phyloP scores from a whole-genome alignment of 2,797 vertebrate genomes.

The Acipenser ruthenus region DNA sequence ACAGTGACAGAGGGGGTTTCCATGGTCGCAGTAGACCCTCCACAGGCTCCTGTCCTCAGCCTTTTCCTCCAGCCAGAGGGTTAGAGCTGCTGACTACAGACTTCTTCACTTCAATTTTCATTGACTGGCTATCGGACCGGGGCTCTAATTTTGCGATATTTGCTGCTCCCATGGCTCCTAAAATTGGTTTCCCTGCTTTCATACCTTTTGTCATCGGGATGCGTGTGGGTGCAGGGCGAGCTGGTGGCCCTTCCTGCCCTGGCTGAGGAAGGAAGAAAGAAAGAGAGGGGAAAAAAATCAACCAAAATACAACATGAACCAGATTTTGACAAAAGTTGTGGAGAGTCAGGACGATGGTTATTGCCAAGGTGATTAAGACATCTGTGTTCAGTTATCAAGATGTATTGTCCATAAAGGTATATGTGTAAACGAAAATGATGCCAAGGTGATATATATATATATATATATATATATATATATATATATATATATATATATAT shows the following conservation, averaged over 20 bases:
- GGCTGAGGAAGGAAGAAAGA: constrained; percentile 46
- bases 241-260: constrained; percentile 70
- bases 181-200: constrained; percentile 76
- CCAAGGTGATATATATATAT: too few species aligned
- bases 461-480: too few species aligned
- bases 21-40: constrained; percentile 51
- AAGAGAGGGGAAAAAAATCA: background rate
- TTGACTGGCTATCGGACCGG: constrained; percentile 79
- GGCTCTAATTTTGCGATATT: constrained; percentile 79
- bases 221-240: constrained; percentile 70
- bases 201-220: constrained; percentile 90
- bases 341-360: too few species aligned
- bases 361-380: too few species aligned
- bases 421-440: too few species aligned
- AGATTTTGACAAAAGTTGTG: too few species aligned
- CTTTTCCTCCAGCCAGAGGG: constrained; percentile 73
- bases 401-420: too few species aligned
- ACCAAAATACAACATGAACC: too few species aligned
- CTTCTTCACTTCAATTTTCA: constrained; percentile 97
- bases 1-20: constrained; percentile 24
- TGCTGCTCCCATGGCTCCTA: constrained; percentile 77
- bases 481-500: too few species aligned
- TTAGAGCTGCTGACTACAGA: constrained; percentile 62
- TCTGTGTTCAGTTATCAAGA: too few species aligned
- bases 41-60: constrained; percentile 58